These are phyloP conservation scores for Perodicticus potto DNA, from an alignment of 2,797 vertebrate genomes.

Conservation along the genomic window DNA sequence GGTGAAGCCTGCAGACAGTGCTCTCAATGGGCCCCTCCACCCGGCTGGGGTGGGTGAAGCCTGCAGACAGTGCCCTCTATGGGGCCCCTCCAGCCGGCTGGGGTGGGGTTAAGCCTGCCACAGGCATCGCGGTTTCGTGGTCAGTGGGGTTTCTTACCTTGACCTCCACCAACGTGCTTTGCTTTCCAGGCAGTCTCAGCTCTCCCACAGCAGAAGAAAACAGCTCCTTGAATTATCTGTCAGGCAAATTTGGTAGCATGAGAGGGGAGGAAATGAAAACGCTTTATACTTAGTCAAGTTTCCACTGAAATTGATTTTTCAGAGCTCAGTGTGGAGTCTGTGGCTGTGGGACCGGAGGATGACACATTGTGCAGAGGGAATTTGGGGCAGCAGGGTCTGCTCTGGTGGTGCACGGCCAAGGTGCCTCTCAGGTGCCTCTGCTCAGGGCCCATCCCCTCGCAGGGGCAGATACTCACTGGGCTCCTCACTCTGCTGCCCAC, in stretches of 20 bases:
- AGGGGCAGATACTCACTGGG: accelerated
- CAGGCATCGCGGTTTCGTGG: accelerated
- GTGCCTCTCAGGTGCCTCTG: constrained; percentile 56
- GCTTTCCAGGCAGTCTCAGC: neutral
- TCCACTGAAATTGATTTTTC: neutral
- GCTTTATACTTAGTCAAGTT: neutral
- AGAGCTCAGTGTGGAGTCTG: accelerated
- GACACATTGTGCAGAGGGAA: neutral
- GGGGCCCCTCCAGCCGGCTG: too few relatives aligned
- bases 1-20: neutral
- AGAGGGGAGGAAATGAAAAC: neutral
- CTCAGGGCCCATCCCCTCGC: neutral
- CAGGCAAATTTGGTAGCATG: neutral
- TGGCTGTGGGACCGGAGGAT: neutral
- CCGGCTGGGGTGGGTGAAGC: neutral
- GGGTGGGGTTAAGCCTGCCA: neutral
- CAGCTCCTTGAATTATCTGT: neutral
- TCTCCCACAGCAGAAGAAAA: neutral
- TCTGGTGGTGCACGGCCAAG: neutral
- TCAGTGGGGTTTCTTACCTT: accelerated
- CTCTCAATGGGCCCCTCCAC: neutral
- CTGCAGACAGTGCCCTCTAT: accelerated
- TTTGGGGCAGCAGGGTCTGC: accelerated
- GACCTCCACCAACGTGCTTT: neutral
- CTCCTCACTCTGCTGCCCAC: constrained; percentile 68